A percentile compares a stretch with the other conserved stretches of the same genome.
Conservation (phyloP, 2,113 vertebrate species). For the Seriola rivoliana region DNA sequence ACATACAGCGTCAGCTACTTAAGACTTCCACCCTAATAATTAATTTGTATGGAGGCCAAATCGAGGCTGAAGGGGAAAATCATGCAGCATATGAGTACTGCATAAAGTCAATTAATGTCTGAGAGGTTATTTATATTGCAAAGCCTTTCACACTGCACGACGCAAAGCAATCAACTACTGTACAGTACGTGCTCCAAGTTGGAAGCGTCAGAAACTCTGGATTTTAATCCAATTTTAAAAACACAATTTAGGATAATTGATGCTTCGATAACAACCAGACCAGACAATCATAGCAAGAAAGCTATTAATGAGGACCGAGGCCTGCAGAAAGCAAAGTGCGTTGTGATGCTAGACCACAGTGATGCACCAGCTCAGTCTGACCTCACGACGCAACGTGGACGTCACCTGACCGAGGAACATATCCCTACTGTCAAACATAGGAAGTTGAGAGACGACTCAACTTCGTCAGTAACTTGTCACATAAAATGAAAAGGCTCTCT, state of each 20-base stretch:
- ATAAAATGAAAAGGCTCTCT: neutral
- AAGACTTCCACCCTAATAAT: constrained; percentile 32
- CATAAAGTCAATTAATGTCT: constrained; percentile 35
- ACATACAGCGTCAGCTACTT: constrained; percentile 26
- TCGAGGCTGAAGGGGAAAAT: constrained; percentile 17
- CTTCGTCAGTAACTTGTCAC: constrained; percentile 7
- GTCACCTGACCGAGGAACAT: constrained; percentile 42
- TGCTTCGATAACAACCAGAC: neutral
- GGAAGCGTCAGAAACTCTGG: neutral
- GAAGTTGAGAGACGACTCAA: constrained; percentile 17
- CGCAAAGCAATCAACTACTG: constrained; percentile 7
- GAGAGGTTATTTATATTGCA: constrained; percentile 17
- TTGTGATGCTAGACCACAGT: neutral
- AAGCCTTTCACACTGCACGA: constrained; percentile 2
- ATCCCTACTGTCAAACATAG: constrained; percentile 35
- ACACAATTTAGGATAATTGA: neutral
- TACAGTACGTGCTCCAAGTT: neutral
- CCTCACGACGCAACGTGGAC: constrained; percentile 30
- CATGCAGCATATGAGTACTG: constrained; percentile 23
- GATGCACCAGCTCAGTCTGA: neutral
- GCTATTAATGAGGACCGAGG: neutral
- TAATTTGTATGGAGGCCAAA: constrained; percentile 38
- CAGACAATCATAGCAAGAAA: neutral
- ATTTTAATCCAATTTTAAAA: neutral
- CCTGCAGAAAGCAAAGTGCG: neutral